A percentile compares a stretch with the other conserved stretches of the same genome.
Evolutionary conservation across 2,113 vertebrate species (phyloP).

Genomic region (Sebastes fasciatus): DNA sequence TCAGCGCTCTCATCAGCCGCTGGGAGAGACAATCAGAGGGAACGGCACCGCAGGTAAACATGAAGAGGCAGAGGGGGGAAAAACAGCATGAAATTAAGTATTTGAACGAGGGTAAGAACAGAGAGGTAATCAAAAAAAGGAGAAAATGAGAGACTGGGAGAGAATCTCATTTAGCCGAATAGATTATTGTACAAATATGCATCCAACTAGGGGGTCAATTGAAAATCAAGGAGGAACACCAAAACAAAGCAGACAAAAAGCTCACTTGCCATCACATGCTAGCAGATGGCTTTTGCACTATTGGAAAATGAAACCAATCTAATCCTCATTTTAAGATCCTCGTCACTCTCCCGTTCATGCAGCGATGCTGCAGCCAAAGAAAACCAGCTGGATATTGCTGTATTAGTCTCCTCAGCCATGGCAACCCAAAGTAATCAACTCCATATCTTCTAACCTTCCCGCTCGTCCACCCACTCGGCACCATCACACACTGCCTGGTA

Average conservation of each 20-base stretch:
- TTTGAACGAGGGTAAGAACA: slow-evolving; percentile 28
- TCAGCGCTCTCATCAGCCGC: slow-evolving; percentile 71
- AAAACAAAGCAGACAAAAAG: slow-evolving; percentile 54
- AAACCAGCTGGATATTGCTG: slow-evolving; percentile 65
- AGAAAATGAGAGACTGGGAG: slow-evolving; percentile 40
- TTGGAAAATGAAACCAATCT: slow-evolving; percentile 66
- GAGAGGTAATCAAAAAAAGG: slow-evolving; percentile 49
- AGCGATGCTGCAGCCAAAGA: slow-evolving; percentile 38
- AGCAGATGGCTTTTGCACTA: slow-evolving; percentile 57
- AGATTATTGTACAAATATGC: slow-evolving; percentile 49
- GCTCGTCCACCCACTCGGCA: slow-evolving; percentile 66
- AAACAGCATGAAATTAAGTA: slow-evolving; percentile 48
- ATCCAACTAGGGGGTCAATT: slow-evolving; percentile 49
- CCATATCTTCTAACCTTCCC: slow-evolving; percentile 74
- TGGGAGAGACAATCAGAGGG: slow-evolving; percentile 69
- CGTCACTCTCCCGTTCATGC: slow-evolving; percentile 52
- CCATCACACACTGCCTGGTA: slow-evolving; percentile 60
- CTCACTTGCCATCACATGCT: slow-evolving; percentile 36
- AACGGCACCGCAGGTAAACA: slow-evolving; percentile 69
- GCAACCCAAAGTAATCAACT: slow-evolving; percentile 82
- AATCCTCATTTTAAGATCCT: slow-evolving; percentile 60
- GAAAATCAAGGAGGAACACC: slow-evolving; percentile 58
- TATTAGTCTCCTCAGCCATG: slow-evolving; percentile 69
- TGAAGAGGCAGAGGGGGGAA: slow-evolving; percentile 35
- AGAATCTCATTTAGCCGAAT: slow-evolving; percentile 49